Base-by-base conservation (phyloP, 2,797 vertebrate genomes). In the Micropoecilia bifurca region DNA sequence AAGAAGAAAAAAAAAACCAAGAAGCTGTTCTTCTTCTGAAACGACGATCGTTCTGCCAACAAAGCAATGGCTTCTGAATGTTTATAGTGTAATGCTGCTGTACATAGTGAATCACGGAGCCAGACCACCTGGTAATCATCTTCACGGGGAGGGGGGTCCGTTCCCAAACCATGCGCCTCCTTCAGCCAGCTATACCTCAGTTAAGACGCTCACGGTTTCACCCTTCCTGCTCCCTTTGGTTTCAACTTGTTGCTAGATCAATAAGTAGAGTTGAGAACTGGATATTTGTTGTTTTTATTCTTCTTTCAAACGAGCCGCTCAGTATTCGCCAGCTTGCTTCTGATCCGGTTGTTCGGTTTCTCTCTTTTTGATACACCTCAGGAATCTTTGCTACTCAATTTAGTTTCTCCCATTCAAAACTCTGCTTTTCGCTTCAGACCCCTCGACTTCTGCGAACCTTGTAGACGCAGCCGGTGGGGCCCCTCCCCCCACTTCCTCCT, bases 141-240 rank as follows among this genome's bases (percentile, higher is more conserved):
- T 93, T 92, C 90, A 82, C 77, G 74, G 76, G 84, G 72, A 10
- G 79, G 86, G 84, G 96, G 96, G 96, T 95, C 95, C 95, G 96
- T 97, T 97, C 97, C 97, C 96, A 97, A 95, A 93, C 93, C 95
- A 94, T 95, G 92, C 97, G 99, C 97, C 98, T 99, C 97, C 97
- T 97, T 98, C 96, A 98, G 99, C 97, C 96, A 97, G 97, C 97
- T 97, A 99, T 99, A 99, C 98, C 98, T 99, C 98, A 99, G 97
- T 97, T 97, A 96, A 96, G 96, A 94, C 33, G 91, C 87, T 90
- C 90, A 87, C 77, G 43, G 57, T 80, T 81, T 77, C 78, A 77
- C 74, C 78, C 36, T 9, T 75, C 48, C 39, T 4, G 10, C 12
- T 46, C 43, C 72, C 43, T 83, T 82, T 74, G 74, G 53, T 78